phyloP scores from a whole-genome alignment of 1,140 invertebrate species.

The Papilio glaucus region DNA sequence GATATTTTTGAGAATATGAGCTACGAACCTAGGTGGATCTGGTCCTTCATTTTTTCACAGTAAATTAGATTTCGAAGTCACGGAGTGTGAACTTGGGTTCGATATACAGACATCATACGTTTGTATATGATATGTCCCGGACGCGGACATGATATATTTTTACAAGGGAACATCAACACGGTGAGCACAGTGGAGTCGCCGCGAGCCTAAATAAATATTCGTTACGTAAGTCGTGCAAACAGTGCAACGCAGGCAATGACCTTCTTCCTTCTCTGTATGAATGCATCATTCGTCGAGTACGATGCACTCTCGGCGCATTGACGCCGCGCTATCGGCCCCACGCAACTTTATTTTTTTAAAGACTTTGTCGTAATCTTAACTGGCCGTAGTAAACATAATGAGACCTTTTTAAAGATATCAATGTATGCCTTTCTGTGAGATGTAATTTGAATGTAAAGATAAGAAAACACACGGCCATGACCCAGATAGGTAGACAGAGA shows the following conservation, averaged over 20 bases:
- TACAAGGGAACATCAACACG: slow-evolving; percentile 36
- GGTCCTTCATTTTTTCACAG: background rate
- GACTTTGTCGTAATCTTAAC: slow-evolving; percentile 61
- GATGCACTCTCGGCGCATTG: slow-evolving; percentile 70
- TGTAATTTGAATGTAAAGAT: slow-evolving; percentile 6
- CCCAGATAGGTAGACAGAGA: background rate
- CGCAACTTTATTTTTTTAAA: slow-evolving; percentile 69
- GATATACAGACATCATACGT: background rate
- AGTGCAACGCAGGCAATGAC: slow-evolving; percentile 72
- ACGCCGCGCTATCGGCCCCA: slow-evolving; percentile 69
- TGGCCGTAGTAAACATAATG: slow-evolving; percentile 51
- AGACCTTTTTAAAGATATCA: slow-evolving; percentile 12
- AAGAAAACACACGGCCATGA: background rate
- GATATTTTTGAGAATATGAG: too few relatives aligned
- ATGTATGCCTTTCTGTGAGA: slow-evolving; percentile 13
- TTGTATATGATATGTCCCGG: slow-evolving; percentile 39
- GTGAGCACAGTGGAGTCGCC: slow-evolving; percentile 50
- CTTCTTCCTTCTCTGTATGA: slow-evolving; percentile 68
- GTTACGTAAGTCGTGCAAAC: slow-evolving; percentile 75
- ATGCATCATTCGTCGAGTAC: slow-evolving; percentile 74
- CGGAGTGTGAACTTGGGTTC: background rate
- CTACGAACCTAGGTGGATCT: too few relatives aligned
- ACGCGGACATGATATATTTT: slow-evolving; percentile 40
- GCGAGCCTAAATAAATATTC: slow-evolving; percentile 66
- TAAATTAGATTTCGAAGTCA: background rate